Evolutionary conservation across 2,797 vertebrate genomes (phyloP).

Genomic region (Botia kubotai): DNA sequence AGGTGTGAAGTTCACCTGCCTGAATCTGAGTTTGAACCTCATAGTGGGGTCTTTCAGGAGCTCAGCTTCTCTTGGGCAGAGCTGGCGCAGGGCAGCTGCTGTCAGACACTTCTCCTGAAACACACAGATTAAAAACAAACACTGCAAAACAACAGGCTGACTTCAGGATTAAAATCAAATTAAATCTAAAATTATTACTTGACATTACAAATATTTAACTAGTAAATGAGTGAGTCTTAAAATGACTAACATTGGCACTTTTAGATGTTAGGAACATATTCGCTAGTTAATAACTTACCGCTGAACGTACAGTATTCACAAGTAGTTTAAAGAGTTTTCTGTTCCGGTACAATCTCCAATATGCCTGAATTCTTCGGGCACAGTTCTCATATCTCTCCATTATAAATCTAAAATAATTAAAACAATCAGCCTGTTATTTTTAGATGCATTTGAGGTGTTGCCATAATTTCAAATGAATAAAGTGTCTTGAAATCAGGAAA

Average conservation of each 20-base stretch:
- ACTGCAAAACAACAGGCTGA: background rate
- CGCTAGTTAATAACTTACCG: constrained; percentile 63
- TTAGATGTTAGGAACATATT: background rate
- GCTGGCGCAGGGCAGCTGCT: constrained; percentile 72
- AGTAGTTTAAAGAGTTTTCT: constrained; percentile 72
- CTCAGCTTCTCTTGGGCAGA: constrained; percentile 74
- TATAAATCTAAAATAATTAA: background rate
- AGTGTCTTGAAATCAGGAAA: background rate
- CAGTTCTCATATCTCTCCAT: constrained; percentile 40
- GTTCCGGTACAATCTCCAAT: constrained; percentile 67
- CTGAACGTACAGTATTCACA: constrained; percentile 69
- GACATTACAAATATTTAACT: background rate
- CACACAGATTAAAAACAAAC: background rate
- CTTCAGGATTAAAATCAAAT: background rate
- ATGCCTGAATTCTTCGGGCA: constrained; percentile 69
- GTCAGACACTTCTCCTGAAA: constrained; percentile 72
- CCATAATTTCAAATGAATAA: background rate
- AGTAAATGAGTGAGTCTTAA: background rate
- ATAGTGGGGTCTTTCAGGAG: constrained; percentile 76
- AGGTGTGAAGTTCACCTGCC: constrained; percentile 62
- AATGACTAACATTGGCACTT: background rate
- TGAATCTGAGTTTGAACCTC: constrained; percentile 76
- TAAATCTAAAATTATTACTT: background rate
- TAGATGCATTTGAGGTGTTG: background rate
- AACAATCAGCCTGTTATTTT: background rate